phyloP scores from a whole-genome alignment of 2,888 invertebrate genomes.

The Notodonta ziczac region DNA sequence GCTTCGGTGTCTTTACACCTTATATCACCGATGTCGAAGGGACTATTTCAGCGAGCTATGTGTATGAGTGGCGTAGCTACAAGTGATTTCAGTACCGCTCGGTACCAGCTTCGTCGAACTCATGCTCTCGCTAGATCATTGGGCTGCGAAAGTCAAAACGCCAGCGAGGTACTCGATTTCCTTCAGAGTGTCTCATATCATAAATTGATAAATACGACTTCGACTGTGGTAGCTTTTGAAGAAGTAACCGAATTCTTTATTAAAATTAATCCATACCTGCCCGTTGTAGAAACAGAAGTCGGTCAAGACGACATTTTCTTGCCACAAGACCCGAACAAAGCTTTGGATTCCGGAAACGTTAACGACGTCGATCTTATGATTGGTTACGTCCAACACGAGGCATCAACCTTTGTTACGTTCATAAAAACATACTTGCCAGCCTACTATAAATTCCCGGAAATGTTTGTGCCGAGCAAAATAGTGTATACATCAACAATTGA shows the following conservation, averaged over 20 bases:
- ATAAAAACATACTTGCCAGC: background rate
- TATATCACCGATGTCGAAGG: conserved; percentile 34
- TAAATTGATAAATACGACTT: conserved; percentile 4
- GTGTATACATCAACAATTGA: background rate
- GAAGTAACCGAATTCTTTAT: background rate
- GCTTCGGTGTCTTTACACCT: conserved; percentile 22
- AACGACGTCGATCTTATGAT: conserved; percentile 18
- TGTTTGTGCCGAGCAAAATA: conserved; percentile 6
- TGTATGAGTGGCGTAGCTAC: conserved; percentile 31
- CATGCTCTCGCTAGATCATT: background rate
- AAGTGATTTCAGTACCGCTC: background rate
- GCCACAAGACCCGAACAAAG: conserved; percentile 3
- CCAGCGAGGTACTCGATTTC: background rate
- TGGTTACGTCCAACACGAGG: conserved; percentile 13
- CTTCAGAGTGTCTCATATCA: conserved; percentile 3
- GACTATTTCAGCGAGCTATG: conserved; percentile 39
- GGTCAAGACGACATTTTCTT: conserved; percentile 11
- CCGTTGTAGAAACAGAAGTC: background rate
- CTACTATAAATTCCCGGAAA: conserved; percentile 14
- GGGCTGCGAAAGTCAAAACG: conserved; percentile 4
- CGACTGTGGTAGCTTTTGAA: background rate
- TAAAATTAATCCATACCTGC: conserved; percentile 3
- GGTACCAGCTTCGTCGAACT: background rate
- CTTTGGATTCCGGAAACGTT: conserved; percentile 9
- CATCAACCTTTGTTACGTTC: background rate